These are phyloP conservation scores for Xylocampa areola DNA, from an alignment of 2,888 invertebrate species.

Conservation along the genomic window DNA sequence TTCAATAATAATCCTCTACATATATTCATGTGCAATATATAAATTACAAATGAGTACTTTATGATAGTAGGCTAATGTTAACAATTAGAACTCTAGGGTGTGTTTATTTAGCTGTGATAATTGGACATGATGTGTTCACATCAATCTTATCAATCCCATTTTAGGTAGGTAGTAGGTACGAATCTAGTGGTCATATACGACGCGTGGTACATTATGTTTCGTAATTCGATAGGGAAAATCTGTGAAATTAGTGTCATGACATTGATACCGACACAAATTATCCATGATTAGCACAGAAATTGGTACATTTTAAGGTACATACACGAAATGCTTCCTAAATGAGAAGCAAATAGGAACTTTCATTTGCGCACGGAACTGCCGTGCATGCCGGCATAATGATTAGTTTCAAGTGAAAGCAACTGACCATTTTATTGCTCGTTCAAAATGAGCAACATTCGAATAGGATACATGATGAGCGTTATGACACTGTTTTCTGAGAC, in stretches of 20 bases:
- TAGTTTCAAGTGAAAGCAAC: conserved; percentile 79
- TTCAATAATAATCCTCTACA: too few species aligned
- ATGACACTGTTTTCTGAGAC: conserved; percentile 40
- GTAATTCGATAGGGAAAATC: conserved; percentile 48
- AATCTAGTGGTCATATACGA: conserved; percentile 16
- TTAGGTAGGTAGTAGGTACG: conserved; percentile 10
- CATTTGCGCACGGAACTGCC: conserved; percentile 78
- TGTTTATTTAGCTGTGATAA: conserved; percentile 20
- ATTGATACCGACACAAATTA: conserved; percentile 41
- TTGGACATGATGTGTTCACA: conserved; percentile 16
- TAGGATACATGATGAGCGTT: conserved; percentile 28
- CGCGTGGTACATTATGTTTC: conserved; percentile 18
- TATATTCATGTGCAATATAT: too few species aligned
- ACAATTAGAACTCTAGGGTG: conserved; percentile 6
- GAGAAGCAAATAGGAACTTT: conserved; percentile 75
- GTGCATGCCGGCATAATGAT: conserved; percentile 80
- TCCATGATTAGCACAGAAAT: conserved; percentile 51
- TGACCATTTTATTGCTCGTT: conserved; percentile 35
- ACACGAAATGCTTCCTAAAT: conserved; percentile 65
- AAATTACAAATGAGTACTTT: too few species aligned
- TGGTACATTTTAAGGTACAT: conserved; percentile 50
- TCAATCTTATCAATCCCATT: conserved; percentile 24
- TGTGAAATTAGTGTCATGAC: conserved; percentile 21
- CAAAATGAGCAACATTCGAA: conserved; percentile 39
- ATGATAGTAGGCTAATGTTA: conserved; percentile 19